These are phyloP conservation scores for Beroe ovata DNA, from an alignment of 37 sponge, comb jelly and placozoan genomes.

Conservation along the genomic window DNA sequence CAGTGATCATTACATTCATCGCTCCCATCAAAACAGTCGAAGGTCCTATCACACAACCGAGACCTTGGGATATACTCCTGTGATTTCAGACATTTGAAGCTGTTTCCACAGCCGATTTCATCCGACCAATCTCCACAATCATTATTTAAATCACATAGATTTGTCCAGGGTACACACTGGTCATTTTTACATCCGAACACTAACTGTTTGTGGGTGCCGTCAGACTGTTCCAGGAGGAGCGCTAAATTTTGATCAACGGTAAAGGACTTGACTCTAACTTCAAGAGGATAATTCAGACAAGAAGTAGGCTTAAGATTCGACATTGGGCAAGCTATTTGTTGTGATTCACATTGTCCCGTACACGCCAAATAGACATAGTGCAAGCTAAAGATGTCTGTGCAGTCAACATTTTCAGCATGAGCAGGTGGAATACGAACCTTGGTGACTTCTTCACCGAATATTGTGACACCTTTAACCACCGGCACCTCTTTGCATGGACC, in stretches of 20 bases:
- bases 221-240: not conserved
- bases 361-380: not conserved
- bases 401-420: not conserved
- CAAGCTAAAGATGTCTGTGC: not conserved
- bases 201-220: not conserved
- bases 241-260: not conserved
- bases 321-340: not conserved
- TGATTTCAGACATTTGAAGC: not conserved
- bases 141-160: not conserved
- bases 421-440: not conserved
- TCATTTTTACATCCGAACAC: not conserved
- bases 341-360: not conserved
- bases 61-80: not conserved
- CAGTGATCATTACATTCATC: not conserved
- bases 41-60: not conserved
- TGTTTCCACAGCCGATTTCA: not conserved
- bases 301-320: not conserved
- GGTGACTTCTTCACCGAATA: not conserved
- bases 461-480: not conserved
- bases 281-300: not conserved
- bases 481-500: not conserved
- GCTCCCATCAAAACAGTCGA: not conserved
- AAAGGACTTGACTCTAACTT: not conserved
- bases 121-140: slow-evolving; percentile 15
- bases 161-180: not conserved